Evolutionary conservation across 2,797 vertebrate genomes (phyloP), one percentile per base, ranked within the genome.

Genomic region (Atherinosoma microstoma): DNA sequence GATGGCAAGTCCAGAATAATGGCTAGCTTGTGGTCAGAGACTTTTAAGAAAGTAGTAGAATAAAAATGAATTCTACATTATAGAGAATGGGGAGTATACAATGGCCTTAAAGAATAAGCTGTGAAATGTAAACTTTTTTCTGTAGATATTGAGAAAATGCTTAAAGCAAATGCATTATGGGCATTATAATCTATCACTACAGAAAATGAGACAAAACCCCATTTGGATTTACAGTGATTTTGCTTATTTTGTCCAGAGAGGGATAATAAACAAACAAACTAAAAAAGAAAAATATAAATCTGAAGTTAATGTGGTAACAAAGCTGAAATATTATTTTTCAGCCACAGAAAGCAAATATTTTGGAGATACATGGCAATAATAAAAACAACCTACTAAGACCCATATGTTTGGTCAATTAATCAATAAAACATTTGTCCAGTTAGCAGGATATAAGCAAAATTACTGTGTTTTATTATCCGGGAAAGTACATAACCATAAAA

Each of bases 21-120:
- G 34, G 27, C 18, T 2, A 59, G n/a, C 58, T 59, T 51, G 24
- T 49, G 38, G 57, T 64, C 11, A 27, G 29, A 3, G 36, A 18
- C 40, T 60, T 71, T 34, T 62, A 34, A 68, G 71, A 20, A 27
- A 73, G 51, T 4, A 45, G 54, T 22, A 24, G 22, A 76, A 56
- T 29, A 12, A 63, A 65, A 73, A 67, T 8, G 1, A 64, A 34
- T 61, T 67, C 20, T 34, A 15, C 4, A 27, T 27, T 27, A 2
- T 0, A 15, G 35, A 47, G 4, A 6, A 35, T 11, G 38, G 32
- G 15, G 11, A 3, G 30, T 32, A 32, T 32, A 32, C 30, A 32
- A 6, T 5, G 1, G 2, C 1, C 40, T 34, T 42, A 18, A 35
- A 45, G 3, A 53, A 13, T 16, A 34, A 4, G 12, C 13, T 59